Evolutionary conservation across 2,797 vertebrate genomes (phyloP), one percentile per base, ranked within the genome.

Genomic region (Phaenicophaeus curvirostris): DNA sequence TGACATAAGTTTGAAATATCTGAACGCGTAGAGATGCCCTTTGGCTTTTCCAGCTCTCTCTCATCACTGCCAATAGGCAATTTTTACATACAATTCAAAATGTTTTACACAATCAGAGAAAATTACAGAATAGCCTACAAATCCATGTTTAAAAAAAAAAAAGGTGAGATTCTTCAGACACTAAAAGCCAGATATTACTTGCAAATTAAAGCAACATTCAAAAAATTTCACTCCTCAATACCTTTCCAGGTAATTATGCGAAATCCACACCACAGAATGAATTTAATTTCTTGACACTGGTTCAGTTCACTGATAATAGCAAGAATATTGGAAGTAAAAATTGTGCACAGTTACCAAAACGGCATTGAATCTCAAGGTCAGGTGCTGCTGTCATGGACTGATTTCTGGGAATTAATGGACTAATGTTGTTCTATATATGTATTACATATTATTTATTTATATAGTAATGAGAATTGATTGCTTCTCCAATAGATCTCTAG

Each of bases 21-120:
- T 95, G 94, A 94, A 94, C 94, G 95, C 85, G 89, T 55, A 96
- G 81, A 91, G 62, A 85, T 58, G 93, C 82, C 93, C 80, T 94
- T 90, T 94, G 93, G 87, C 83, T 93, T 72, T 91, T 90, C 80
- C 91, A 91, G 11, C 25, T 76, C 89, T 72, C n/a, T 58, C 73
- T 81, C 30, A 28, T 53, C 0, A 0, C 74, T 67, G 89, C 59
- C 54, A 62, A 30, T 2, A 5, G 42, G 55, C 12, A 41, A 62
- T 28, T 91, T 84, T 71, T 57, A 75, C 44, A 78, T 55, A 65
- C 0, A 0, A 42, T 67, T 85, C 78, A 65, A 76, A 92, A 69
- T 7, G 41, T 23, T 82, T 77, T 54, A 73, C 17, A 73, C 31
- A 72, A 90, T 48, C 63, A 85, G 35, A 62, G 74, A 91, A 55